Base-by-base conservation (phyloP, 1,140 invertebrate species). In the Calephelis virginiensis region DNA sequence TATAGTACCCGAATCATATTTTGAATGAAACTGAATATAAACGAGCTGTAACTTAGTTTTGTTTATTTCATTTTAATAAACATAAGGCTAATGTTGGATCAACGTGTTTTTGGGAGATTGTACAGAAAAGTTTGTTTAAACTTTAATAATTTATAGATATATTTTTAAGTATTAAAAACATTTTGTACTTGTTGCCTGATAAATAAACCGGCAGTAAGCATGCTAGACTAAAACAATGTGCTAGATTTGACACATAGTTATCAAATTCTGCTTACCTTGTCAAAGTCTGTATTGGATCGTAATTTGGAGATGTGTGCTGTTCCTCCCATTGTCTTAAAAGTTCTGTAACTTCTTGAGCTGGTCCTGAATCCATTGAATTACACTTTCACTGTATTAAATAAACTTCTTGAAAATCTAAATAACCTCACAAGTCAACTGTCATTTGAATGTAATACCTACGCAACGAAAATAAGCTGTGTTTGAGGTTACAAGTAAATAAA, bases 311-410 rank as follows among this genome's bases (percentile, higher is more conserved):
- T 37, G 78, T 73, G 71, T 95, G 93, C 75, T 95, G 94, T 64
- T 96, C 95, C 78, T 96, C 95, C 95, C 95, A 96, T 83, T 93
- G 92, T 75, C 92, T 92, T 64, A 96, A 90, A 70, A 95, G 91
- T 70, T 94, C 92, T 17, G 92, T 92, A 45, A 96, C 94, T 77
- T 95, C 95, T 49, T 91, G 89, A 43, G 87, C 87, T 61, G 90
- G 83, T 63, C 79, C 79, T 65, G 87, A 91, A 81, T 91, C 89
- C 87, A 90, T 90, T 77, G 56, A 59, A 69, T 62, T 78, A 47
- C 61, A 74, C 69, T 71, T 75, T 50, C 69, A 67, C 56, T 73
- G 53, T 65, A 43, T 28, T 28, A 28, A 28, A 70, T 68, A 71
- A 66, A 67, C 50, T 68, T 72, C 67, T 63, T 40, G 53, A 71